phyloP scores from a whole-genome alignment of 2,113 vertebrate genomes.

The Pomatostomus ruficeps region DNA sequence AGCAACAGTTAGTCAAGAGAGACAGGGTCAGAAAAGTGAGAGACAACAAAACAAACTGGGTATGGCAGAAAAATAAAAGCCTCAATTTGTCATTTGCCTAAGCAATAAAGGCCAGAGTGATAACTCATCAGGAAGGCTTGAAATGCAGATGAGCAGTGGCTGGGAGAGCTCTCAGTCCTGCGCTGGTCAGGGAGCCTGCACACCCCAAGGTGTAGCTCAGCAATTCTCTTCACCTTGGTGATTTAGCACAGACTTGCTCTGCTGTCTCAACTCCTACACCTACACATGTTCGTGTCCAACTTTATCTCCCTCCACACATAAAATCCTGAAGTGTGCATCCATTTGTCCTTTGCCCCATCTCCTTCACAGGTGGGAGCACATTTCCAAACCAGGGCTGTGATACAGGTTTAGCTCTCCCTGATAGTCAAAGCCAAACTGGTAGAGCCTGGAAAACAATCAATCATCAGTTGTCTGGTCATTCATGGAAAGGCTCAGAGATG shows the following conservation, averaged over 20 bases:
- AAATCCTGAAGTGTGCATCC: not conserved
- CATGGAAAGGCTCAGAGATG: not conserved
- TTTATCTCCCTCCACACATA: not conserved
- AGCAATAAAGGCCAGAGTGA: not conserved
- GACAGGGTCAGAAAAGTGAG: not conserved
- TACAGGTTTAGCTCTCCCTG: not conserved
- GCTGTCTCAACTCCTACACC: not conserved
- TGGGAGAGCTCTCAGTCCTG: not conserved
- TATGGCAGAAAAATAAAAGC: conserved; percentile 2
- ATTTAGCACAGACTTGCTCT: not conserved
- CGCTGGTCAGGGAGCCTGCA: not conserved
- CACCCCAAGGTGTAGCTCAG: not conserved
- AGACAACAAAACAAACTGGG: not conserved
- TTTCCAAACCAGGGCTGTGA: not conserved
- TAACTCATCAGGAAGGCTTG: not conserved
- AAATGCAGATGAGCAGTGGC: not conserved
- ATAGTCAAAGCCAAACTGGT: not conserved
- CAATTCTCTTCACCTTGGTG: not conserved
- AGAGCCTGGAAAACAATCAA: not conserved
- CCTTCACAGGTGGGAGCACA: not conserved
- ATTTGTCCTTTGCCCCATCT: not conserved
- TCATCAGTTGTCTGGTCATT: not conserved
- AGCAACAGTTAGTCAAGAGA: not conserved
- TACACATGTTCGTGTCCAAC: not conserved
- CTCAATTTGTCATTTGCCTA: not conserved